phyloP scores from a whole-genome alignment of 1,140 invertebrate genomes.

The Anastrepha obliqua region DNA sequence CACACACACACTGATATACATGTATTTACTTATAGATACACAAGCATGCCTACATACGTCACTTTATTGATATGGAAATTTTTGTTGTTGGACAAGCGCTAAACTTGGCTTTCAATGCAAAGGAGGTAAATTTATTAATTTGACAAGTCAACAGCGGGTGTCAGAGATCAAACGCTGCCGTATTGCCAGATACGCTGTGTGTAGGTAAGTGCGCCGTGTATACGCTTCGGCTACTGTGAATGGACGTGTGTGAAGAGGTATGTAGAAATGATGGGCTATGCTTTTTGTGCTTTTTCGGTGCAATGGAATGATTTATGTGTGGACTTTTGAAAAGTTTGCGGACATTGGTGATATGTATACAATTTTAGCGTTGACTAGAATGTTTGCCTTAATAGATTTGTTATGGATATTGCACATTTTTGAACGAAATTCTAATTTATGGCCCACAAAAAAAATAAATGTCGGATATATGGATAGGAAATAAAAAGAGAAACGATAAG shows the following conservation, averaged over 20 bases:
- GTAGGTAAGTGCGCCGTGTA: neutral
- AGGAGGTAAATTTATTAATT: slow-evolving; percentile 52
- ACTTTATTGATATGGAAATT: slow-evolving; percentile 49
- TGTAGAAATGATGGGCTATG: neutral
- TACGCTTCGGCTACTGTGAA: neutral
- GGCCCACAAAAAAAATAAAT: neutral
- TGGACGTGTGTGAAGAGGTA: neutral
- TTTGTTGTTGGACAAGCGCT: slow-evolving; percentile 18
- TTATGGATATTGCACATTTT: neutral
- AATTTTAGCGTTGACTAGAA: slow-evolving; percentile 4
- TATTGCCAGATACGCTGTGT: neutral
- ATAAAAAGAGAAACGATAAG: no score
- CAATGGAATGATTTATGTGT: slow-evolving; percentile 14
- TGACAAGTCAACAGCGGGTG: slow-evolving; percentile 50
- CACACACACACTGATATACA: neutral
- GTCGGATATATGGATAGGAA: no score
- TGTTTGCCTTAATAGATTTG: slow-evolving; percentile 34
- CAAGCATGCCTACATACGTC: neutral
- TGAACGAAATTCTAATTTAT: slow-evolving; percentile 28
- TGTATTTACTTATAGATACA: no score
- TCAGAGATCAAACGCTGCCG: slow-evolving; percentile 51
- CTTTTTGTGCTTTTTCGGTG: neutral
- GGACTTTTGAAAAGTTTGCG: neutral
- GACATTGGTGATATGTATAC: neutral
- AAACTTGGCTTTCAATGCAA: slow-evolving; percentile 41